Evolutionary conservation across 2,888 invertebrate species (phyloP).

Genomic region (Melangyna quadrimaculata): DNA sequence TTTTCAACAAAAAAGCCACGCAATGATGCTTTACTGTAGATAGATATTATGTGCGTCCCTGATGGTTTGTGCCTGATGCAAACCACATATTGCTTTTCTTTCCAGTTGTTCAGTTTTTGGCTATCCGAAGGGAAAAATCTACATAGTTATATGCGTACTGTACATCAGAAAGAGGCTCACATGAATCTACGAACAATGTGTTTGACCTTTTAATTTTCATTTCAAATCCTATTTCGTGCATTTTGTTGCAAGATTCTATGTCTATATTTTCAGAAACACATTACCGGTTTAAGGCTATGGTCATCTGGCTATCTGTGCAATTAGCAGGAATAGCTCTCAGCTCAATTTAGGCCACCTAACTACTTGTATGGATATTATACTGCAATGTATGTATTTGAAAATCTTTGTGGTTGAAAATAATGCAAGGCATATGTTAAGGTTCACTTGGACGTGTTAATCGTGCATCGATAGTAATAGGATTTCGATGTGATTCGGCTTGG

Average conservation of each 20-base stretch:
- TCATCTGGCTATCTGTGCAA: constrained; percentile 19
- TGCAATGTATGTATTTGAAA: neutral
- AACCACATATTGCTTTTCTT: constrained; percentile 5
- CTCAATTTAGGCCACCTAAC: neutral
- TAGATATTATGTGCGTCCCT: neutral
- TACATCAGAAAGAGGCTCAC: neutral
- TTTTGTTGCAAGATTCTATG: constrained; percentile 21
- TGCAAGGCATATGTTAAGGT: neutral
- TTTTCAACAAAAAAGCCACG: neutral
- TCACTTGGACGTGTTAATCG: constrained; percentile 57
- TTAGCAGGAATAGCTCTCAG: constrained; percentile 5
- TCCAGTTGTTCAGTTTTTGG: constrained; percentile 20
- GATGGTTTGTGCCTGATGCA: neutral
- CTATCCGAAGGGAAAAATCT: neutral
- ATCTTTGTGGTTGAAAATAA: constrained; percentile 32
- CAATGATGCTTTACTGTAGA: neutral
- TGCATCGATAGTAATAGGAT: constrained; percentile 42
- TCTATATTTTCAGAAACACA: neutral
- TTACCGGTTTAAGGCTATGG: neutral
- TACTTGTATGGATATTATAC: neutral
- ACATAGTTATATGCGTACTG: no score
- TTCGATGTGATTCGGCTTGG: constrained; percentile 33
- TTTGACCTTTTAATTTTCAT: constrained; percentile 61
- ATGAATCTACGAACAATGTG: constrained; percentile 53
- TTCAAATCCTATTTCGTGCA: constrained; percentile 32